A percentile compares a stretch with the other conserved stretches of the same genome.
phyloP scores from a whole-genome alignment of 1,140 invertebrate genomes.

The Monomorium pharaonis region DNA sequence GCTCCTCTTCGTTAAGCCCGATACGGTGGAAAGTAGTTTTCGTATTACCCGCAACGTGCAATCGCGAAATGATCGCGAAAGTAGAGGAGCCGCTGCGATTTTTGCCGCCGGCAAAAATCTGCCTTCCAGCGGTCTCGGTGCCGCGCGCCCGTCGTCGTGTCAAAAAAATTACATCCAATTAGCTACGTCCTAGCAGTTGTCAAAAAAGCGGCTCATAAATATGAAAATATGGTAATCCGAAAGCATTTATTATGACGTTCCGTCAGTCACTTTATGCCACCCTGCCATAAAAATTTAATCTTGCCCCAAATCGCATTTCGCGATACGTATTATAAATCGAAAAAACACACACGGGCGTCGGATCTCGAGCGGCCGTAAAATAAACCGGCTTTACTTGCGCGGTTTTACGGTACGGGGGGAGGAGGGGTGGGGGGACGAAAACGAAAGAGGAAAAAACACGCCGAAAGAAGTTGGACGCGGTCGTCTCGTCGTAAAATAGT shows the following conservation, averaged over 20 bases:
- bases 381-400: neutral
- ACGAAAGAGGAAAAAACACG: neutral
- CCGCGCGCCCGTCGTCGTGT: neutral
- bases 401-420: neutral
- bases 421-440: too few relatives aligned
- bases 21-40: constrained; percentile 78
- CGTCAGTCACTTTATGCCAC: constrained; percentile 2
- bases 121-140: neutral
- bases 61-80: constrained; percentile 57
- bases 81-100: constrained; percentile 17
- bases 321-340: neutral
- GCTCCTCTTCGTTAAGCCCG: constrained; percentile 48
- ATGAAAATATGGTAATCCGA: constrained; percentile 14
- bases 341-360: neutral
- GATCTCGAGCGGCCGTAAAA: neutral
- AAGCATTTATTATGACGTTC: constrained; percentile 11
- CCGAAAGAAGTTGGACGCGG: neutral
- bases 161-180: constrained; percentile 35
- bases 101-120: constrained; percentile 25
- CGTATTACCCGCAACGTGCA: constrained; percentile 45
- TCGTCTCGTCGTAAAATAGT: neutral
- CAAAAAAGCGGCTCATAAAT: constrained; percentile 32
- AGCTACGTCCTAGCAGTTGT: neutral
- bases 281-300: constrained; percentile 1
- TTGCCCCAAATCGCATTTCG: constrained; percentile 9